These are phyloP conservation scores for Holothuria scabra DNA, from an alignment of 53 echinoderm and acorn worm genomes.

Conservation along the genomic window DNA sequence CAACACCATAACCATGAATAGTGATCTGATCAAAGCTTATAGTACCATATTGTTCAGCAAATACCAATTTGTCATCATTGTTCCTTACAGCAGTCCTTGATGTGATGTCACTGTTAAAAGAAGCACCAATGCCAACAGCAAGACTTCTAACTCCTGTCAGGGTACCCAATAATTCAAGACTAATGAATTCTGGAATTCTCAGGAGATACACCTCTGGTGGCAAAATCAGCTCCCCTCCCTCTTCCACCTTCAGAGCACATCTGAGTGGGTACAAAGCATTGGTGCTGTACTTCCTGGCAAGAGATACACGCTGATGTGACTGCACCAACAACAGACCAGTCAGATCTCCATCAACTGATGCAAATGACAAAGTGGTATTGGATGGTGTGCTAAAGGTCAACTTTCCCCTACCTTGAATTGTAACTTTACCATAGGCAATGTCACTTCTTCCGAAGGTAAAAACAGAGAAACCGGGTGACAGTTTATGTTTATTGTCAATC, in stretches of 20 bases:
- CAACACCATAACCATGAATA: constrained; percentile 64
- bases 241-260: constrained; percentile 73
- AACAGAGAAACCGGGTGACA: constrained; percentile 53
- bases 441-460: constrained; percentile 22
- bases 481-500: constrained; percentile 62
- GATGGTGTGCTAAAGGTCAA: constrained; percentile 55
- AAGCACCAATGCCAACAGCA: constrained; percentile 65
- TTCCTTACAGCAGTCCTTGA: constrained; percentile 74
- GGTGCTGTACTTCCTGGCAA: constrained; percentile 68
- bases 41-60: constrained; percentile 71
- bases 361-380: constrained; percentile 53
- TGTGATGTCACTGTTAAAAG: constrained; percentile 51
- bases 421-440: constrained; percentile 49
- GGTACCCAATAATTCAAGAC: constrained; percentile 68
- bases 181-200: constrained; percentile 19
- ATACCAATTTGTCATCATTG: constrained; percentile 46
- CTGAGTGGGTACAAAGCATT: constrained; percentile 62
- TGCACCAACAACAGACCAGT: constrained; percentile 69
- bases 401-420: constrained; percentile 56
- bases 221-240: constrained; percentile 70
- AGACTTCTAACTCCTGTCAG: constrained; percentile 72
- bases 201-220: constrained; percentile 72
- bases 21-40: constrained; percentile 68
- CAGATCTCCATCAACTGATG: constrained; percentile 65
- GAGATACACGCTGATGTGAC: constrained; percentile 66